Base-by-base conservation (phyloP, 2,888 invertebrate genomes). In the Pocota personata region DNA sequence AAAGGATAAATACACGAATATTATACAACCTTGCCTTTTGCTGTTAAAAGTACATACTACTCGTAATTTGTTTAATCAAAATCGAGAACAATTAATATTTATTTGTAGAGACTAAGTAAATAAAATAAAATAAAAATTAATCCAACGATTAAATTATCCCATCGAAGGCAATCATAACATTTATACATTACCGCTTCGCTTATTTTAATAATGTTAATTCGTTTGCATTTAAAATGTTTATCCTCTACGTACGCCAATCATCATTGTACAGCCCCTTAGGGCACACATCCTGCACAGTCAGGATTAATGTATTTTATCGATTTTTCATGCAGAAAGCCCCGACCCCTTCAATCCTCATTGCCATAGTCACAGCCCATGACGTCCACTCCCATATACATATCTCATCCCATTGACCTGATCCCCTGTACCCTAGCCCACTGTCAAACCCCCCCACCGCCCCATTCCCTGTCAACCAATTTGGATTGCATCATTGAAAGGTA, bases 221-320 rank as follows among this genome's bases (percentile, higher is more conserved):
- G 69, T 76, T 84, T 84, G 75, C 84, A 84, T 84, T 75, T 76
- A 69, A 80, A 84, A 75, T 80, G 69, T 75, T 64, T 66, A 71
- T 79, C 62, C 62, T 35, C 37, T 46, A 50, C 57, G 52, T 62
- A 80, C 30, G 71, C 75, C 84, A 84, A 84, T 84, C 84, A 84
- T 84, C 80, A 64, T 80, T 80, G 83, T 78, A 66, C 40, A 60
- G 16, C 60, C 75, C 84, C 80, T 62, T 8, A 43, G 75, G 75
- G 48, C 62, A 62, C 46, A 58, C 27, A 24, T 32, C 19, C 48
- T 8, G 19, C 10, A 46, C 48, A 67, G 55, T 48, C 67, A 55
- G 83, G 84, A 84, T 84, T 84, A 84, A 80, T 84, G 64, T 84
- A 71, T 80, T 75, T 84, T 84, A 84, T 84, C 84, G 84, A 84